Evolutionary conservation across 2,888 invertebrate species (phyloP), one percentile per base, ranked within the genome.

Genomic region (Chalcosyrphus nemorum): DNA sequence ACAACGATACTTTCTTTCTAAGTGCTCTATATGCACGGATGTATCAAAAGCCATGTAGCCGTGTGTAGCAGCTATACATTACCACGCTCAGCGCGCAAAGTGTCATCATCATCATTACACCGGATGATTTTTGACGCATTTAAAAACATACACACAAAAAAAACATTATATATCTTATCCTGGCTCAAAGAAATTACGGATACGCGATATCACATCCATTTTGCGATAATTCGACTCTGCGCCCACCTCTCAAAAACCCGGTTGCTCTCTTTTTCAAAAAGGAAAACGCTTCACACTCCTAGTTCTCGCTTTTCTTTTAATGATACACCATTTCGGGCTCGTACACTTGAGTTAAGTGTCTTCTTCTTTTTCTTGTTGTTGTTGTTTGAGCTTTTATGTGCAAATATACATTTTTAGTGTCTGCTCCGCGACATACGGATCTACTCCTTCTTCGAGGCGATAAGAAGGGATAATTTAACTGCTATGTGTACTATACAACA

Each of bases 111-210:
- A 84, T 84, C 84, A 84, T 84, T 80, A 84, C 52, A 65, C 65
- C 77, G 80, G 80, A 80, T 84, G 84, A 75, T 80, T 84, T 84
- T 84, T 80, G 84, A 84, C 74, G 84, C 84, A 84, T 84, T 84
- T 80, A 80, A 75, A 76, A 84, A 74, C 57, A 80, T 65, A 63
- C 38, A 57, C 68, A 41, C 82, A 70, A 17, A 17, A 17, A 43
- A 1, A 41, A 29, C 74, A 27, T 38, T 61, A 63, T 61, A 63
- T 57, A 66, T 50, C 77, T 80, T 70, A 84, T 84, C 84, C 80
- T 68, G 68, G 80, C 80, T 84, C 74, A 80, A 70, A 70, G 63
- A 84, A 84, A 84, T 80, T 84, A 68, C 84, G 75, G 84, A 84
- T 84, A 75, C 74, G 29, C 72, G 84, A 80, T 84, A 84, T 84